Evolutionary conservation across 1,140 invertebrate species (phyloP), one percentile per base, ranked within the genome.

Genomic region (Nixonia krombeini): DNA sequence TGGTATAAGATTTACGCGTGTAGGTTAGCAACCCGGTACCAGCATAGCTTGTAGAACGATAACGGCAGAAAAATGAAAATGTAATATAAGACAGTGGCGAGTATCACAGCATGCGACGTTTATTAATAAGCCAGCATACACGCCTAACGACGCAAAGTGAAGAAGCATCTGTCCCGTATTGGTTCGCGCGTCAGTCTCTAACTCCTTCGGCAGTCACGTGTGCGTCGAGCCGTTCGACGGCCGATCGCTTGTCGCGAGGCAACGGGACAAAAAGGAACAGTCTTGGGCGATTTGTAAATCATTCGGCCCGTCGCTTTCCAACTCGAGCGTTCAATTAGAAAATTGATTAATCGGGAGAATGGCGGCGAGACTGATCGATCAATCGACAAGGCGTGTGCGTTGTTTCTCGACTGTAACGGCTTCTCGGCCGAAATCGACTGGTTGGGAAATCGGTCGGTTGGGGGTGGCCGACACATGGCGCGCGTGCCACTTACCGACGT

Each of bases 401-500:
- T n/a, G n/a, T n/a, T n/a, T n/a, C n/a, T n/a, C n/a, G n/a, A n/a
- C n/a, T n/a, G n/a, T n/a, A n/a, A n/a, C n/a, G n/a, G n/a, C n/a
- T n/a, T n/a, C n/a, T n/a, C n/a, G n/a, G n/a, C n/a, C n/a, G n/a
- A n/a, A n/a, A n/a, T n/a, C n/a, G n/a, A n/a, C n/a, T n/a, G n/a
- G 46, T 35, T 53, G 56, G 70, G 73, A 78, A 79, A 78, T 75
- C 59, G 57, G 45, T 74, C 69, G 57, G 46, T 57, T 69, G 61
- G 64, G 74, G 71, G 75, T 76, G 50, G 69, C 64, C 59, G 61
- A 68, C 77, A 78, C 73, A 78, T 79, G 77, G 72, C 74, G 73
- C 72, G 63, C 66, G 72, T 46, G 57, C 49, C 25, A 49, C 15
- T 10, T 16, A n/a, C 1, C 18, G 35, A 51, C 55, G 28, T 49